phyloP scores from a whole-genome alignment of 2,113 vertebrate species.

The Dipodomys spectabilis region DNA sequence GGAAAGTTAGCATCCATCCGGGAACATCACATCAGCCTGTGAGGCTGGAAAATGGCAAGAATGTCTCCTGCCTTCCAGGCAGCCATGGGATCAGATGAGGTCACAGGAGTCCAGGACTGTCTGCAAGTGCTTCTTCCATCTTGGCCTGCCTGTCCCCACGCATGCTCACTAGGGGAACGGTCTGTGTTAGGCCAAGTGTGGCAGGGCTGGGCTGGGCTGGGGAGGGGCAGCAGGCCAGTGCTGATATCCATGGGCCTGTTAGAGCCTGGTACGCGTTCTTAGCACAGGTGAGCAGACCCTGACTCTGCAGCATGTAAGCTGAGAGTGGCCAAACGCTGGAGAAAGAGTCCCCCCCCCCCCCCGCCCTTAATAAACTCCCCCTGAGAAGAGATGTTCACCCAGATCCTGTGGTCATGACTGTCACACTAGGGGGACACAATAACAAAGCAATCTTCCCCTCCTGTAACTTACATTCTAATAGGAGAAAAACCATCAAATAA shows the following conservation, averaged over 20 bases:
- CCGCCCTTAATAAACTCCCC: too few species aligned
- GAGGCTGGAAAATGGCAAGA: not conserved
- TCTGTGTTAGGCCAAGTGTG: conserved; percentile 90
- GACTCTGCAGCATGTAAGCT: not conserved
- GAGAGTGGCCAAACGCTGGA: not conserved
- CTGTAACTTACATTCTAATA: not conserved
- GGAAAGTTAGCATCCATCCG: not conserved
- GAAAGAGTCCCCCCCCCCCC: not conserved
- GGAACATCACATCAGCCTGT: not conserved
- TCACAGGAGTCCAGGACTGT: too few species aligned
- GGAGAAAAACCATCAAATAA: not conserved
- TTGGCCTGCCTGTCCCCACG: conserved; percentile 88
- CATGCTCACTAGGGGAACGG: conserved; percentile 90
- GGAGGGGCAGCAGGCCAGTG: conserved; percentile 89
- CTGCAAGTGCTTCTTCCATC: not conserved
- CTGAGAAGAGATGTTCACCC: not conserved
- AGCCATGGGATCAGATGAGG: not conserved
- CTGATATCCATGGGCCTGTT: conserved; percentile 73
- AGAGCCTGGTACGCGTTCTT: too few species aligned
- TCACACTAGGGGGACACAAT: not conserved
- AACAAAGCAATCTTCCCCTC: not conserved
- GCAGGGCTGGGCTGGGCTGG: conserved; percentile 79
- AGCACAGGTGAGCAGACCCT: not conserved
- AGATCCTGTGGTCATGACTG: not conserved
- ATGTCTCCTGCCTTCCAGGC: not conserved